phyloP scores from a whole-genome alignment of 2,888 invertebrate genomes.

The Calliphora vomitoria region DNA sequence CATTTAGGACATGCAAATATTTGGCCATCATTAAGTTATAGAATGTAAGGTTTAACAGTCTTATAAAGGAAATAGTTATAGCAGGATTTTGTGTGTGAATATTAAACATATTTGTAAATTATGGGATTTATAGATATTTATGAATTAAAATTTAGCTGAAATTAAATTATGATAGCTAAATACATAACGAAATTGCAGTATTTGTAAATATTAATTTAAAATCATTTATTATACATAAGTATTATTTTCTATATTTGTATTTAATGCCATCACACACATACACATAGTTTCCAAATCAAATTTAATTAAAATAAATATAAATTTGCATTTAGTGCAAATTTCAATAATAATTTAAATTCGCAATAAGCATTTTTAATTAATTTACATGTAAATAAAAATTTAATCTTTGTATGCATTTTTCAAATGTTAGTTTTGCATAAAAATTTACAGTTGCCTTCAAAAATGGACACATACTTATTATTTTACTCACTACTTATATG shows the following conservation, averaged over 20 bases:
- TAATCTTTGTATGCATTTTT: neutral
- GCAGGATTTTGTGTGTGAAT: too few relatives aligned
- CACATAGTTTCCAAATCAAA: neutral
- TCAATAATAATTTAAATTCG: neutral
- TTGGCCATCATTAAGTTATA: neutral
- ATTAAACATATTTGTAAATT: neutral
- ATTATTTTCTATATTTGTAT: neutral
- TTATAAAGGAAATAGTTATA: too few relatives aligned
- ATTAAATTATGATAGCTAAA: neutral
- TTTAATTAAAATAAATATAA: neutral
- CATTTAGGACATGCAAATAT: neutral
- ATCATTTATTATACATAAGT: too few relatives aligned
- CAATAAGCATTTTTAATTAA: conserved; percentile 28
- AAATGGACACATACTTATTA: neutral
- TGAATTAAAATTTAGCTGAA: neutral
- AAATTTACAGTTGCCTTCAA: neutral
- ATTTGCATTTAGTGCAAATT: neutral
- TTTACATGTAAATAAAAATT: conserved; percentile 25
- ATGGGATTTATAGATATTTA: neutral
- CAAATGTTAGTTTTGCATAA: conserved; percentile 1
- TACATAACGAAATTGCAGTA: neutral
- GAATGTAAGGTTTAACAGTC: neutral
- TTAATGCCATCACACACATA: neutral
- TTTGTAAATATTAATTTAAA: too few relatives aligned
- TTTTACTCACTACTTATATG: too few relatives aligned